Evolutionary conservation across 2,113 vertebrate species (phyloP).

Genomic region (Chelonoidis abingdonii): DNA sequence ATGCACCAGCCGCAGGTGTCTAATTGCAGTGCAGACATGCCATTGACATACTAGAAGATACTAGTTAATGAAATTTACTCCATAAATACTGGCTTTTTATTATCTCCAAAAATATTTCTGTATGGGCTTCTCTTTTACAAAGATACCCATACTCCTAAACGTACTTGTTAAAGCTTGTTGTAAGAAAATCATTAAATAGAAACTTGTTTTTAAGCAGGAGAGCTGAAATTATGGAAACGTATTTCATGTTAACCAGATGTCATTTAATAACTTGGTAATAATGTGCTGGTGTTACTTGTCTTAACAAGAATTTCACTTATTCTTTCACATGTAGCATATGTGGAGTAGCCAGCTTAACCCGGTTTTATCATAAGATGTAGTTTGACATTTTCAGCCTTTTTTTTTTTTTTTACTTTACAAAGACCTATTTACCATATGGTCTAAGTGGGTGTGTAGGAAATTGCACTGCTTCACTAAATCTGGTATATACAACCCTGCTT

Average conservation of each 20-base stretch:
- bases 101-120: neutral
- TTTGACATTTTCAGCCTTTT: slow-evolving; percentile 62
- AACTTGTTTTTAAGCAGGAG: slow-evolving; percentile 4
- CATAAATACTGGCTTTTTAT: neutral
- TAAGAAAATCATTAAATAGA: neutral
- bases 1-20: neutral
- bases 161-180: neutral
- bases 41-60: neutral
- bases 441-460: slow-evolving; percentile 59
- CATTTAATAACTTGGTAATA: slow-evolving; percentile 63
- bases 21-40: neutral
- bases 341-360: slow-evolving; percentile 70
- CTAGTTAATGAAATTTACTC: neutral
- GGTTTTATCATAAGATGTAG: slow-evolving; percentile 72
- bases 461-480: slow-evolving; percentile 15
- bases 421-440: slow-evolving; percentile 72
- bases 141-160: neutral
- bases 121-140: neutral
- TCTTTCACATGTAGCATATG: slow-evolving; percentile 72
- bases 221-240: slow-evolving; percentile 22
- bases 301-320: slow-evolving; percentile 39
- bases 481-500: neutral
- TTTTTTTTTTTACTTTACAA: slow-evolving; percentile 42
- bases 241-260: slow-evolving; percentile 73
- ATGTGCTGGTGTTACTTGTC: slow-evolving; percentile 41